phyloP scores from a whole-genome alignment of 2,797 vertebrate genomes.

The Tapirus indicus region DNA sequence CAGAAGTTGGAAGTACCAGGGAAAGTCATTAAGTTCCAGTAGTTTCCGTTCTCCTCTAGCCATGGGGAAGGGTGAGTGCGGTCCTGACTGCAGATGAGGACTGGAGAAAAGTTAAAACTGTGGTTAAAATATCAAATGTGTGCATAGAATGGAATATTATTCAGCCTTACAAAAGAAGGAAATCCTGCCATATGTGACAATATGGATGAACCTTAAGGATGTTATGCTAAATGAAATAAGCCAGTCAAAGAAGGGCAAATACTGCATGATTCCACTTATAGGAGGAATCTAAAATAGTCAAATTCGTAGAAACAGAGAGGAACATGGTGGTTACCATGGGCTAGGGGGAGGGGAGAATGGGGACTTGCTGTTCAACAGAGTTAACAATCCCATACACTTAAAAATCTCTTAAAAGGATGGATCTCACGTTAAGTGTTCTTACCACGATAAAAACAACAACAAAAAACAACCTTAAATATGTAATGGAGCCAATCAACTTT shows the following conservation, averaged over 20 bases:
- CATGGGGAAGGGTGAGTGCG: too few species aligned
- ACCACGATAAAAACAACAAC: background rate
- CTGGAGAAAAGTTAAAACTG: background rate
- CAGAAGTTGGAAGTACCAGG: background rate
- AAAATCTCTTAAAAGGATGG: background rate
- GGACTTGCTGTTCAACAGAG: background rate
- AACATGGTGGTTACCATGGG: background rate
- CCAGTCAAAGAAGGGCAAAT: background rate
- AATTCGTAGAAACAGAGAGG: background rate
- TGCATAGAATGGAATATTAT: background rate
- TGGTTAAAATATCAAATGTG: background rate
- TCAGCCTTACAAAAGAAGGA: constrained; percentile 19
- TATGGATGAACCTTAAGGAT: background rate
- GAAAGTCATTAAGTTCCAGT: background rate
- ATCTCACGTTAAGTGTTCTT: background rate
- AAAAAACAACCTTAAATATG: background rate
- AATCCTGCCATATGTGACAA: rapidly evolving
- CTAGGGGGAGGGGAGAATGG: rapidly evolving
- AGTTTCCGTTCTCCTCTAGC: background rate
- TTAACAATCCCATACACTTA: background rate
- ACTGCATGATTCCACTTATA: too few species aligned
- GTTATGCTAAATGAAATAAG: background rate
- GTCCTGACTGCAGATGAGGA: background rate
- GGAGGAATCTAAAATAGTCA: background rate
- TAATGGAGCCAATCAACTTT: background rate